Base-by-base conservation (phyloP, 2,888 invertebrate genomes). In the Drosophila falleni region DNA sequence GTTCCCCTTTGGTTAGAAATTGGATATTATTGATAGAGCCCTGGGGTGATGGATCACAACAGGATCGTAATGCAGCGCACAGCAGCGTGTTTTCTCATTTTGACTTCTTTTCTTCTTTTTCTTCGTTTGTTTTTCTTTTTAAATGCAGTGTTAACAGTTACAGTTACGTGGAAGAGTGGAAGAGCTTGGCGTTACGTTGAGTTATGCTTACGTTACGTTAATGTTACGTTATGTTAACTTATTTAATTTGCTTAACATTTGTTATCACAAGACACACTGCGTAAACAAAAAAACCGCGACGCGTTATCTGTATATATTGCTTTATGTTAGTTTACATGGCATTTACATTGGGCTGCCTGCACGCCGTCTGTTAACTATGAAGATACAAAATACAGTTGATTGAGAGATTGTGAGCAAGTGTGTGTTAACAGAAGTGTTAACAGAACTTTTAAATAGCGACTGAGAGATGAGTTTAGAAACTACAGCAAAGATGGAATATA, bases 71-170 rank as follows among this genome's bases (percentile, higher is more conserved):
- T 58, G 68, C 46, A 31, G 9, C 31, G 46, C 42, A 19, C 60
- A 42, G 60, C 33, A 60, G 50, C 66, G 73, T 51, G 63, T 31
- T 63, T 73, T 50, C 33, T 69, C 74, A 74, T 75, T 13, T 49
- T 75, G 66, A 16, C 53, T 53, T 19, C 9, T 13, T 50, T 39
- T 53, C 6, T 1, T 10, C 26, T 47, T 29, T 15, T 5, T 13
- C n/a, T 26, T 35, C 6, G 39, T 19, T 29, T 42, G 15, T 26
- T 49, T 42, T 26, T 29, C 33, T 64, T 44, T 64, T 37, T 59
- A 71, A 71, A 71, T 71, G 71, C 71, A 71, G 58, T 65, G 44
- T 55, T 62, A 55, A 58, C 61, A 29, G 26, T 37, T 59, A 37
- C 39, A 42, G 16, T 23, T 16, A 31, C 49, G 39, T 49, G 56